Base-by-base conservation (phyloP, 2,113 vertebrate genomes). In the Pedetes capensis region DNA sequence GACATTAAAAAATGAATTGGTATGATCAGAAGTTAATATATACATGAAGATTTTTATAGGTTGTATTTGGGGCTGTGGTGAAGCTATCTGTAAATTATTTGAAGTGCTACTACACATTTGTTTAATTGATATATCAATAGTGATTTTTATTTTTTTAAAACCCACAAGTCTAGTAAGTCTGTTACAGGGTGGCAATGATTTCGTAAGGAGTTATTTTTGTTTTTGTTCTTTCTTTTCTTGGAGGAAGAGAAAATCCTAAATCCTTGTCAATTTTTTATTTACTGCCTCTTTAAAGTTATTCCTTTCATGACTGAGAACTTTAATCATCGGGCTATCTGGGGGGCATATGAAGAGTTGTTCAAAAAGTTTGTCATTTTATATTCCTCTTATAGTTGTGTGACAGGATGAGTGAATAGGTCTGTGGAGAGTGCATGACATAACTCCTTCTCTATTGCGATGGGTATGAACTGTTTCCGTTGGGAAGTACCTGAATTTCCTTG, bases 181-280 rank as follows among this genome's bases (percentile, higher is more conserved):
- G 18, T 51, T 94, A 57, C 42, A 84, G 23, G 57, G 14, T 87
- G 3, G 27, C 94, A 87, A 81, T 84, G 10, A 74, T 72, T 18
- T 91, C 80, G 27, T 1, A 47, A 86, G 23, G 8, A 69, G 44
- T 64, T 94, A 37, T 13, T 80, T 94, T 74, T 29, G 1, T 80
- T 94, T 74, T 29, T 1, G 1, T 68, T 88, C 81, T 27, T 90
- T 94, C 5, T 87, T 5, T 37, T 61, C n/a, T 94, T 34, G 0
- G 10, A 84, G 6, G 32, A 87, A 68, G 39, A 18, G 63, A 90
- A 64, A 61, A 53, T 20, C 3, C 10, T 34, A n/a, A 86, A 72
- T 89, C 32, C 18, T 89, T 37, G 18, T 93, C 32, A 80, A 17
- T 85, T 11, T 91, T 95, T 89, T 74, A 92, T 93, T 55, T 80